Evolutionary conservation across 2,113 vertebrate species (phyloP).

Genomic region (Mesoclemmys tuberculata): DNA sequence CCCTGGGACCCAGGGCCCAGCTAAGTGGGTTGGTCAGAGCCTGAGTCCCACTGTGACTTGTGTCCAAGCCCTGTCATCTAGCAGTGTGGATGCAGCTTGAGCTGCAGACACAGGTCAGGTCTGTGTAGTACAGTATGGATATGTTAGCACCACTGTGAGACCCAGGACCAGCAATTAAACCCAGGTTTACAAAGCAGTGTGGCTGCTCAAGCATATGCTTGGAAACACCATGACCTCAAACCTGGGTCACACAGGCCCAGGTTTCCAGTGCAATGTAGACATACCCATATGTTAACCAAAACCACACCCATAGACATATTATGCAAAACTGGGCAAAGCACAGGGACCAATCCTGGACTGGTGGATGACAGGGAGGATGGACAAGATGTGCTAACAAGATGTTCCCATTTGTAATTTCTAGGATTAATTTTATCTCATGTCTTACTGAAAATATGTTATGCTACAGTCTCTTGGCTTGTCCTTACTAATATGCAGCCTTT

Average conservation of each 20-base stretch:
- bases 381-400: background rate
- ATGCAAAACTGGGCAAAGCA: background rate
- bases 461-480: background rate
- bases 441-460: slow-evolving; percentile 2
- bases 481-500: background rate
- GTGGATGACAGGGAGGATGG: background rate
- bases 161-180: background rate
- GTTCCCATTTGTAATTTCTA: background rate
- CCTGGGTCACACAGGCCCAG: background rate
- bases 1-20: background rate
- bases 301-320: background rate
- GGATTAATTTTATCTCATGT: background rate
- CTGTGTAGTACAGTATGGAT: background rate
- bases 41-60: background rate
- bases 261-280: background rate
- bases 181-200: background rate
- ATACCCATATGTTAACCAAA: too few relatives aligned
- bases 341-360: background rate
- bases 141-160: background rate
- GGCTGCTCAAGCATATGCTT: background rate
- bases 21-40: background rate
- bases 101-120: background rate
- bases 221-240: background rate
- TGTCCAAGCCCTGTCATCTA: background rate
- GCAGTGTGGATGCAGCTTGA: background rate